A percentile compares a stretch with the other conserved stretches of the same genome.
Evolutionary conservation across 2,888 invertebrate genomes (phyloP).

Genomic region (Dolichopus griseipennis): DNA sequence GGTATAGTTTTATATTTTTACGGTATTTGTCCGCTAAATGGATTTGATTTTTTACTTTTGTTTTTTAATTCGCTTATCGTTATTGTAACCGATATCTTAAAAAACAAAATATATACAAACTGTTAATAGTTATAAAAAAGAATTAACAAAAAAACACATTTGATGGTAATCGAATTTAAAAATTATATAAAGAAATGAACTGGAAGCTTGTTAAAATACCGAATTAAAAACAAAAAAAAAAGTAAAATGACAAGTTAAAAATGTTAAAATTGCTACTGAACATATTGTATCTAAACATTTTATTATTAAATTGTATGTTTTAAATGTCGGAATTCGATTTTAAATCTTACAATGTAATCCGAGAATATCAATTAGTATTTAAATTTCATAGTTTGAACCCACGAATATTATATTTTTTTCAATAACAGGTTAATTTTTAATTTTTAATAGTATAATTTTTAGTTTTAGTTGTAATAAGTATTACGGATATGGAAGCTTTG

Average conservation of each 20-base stretch:
- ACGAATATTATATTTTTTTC: neutral
- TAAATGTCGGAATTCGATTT: no score
- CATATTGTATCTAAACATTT: neutral
- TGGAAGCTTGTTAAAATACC: no score
- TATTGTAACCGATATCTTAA: neutral
- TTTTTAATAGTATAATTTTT: no score
- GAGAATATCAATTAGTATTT: neutral
- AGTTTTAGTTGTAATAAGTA: no score
- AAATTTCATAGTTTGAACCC: slow-evolving; percentile 2
- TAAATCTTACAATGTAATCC: no score
- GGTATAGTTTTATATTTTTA: neutral
- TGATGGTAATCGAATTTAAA: neutral
- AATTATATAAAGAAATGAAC: neutral
- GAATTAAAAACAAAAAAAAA: no score
- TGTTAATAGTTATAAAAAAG: neutral
- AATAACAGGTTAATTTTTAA: neutral
- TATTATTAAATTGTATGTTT: no score
- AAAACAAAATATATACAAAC: neutral
- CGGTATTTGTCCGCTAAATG: neutral
- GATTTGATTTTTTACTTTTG: neutral
- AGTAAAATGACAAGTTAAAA: no score
- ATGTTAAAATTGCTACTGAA: neutral
- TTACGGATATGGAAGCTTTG: no score
- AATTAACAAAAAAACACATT: neutral
- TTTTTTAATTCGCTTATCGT: neutral